These are phyloP conservation scores for Bos javanicus DNA, from an alignment of 2,113 vertebrate species.

Conservation along the genomic window DNA sequence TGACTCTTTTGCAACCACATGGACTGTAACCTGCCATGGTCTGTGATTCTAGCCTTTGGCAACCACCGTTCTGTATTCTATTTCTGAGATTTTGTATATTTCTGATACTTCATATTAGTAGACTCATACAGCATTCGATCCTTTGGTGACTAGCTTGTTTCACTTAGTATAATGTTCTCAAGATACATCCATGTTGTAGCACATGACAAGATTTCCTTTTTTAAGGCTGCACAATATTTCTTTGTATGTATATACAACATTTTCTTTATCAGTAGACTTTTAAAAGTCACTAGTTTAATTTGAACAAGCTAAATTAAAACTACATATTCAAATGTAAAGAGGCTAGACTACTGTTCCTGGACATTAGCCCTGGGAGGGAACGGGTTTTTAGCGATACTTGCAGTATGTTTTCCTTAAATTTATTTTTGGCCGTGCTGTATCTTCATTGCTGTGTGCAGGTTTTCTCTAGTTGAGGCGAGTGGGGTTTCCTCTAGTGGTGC, in stretches of 20 bases:
- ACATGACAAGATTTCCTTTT: background rate
- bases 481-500: background rate
- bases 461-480: background rate
- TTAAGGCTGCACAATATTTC: background rate
- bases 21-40: background rate
- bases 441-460: background rate
- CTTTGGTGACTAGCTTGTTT: background rate
- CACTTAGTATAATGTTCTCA: background rate
- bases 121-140: background rate
- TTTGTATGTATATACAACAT: background rate
- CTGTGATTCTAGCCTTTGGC: background rate
- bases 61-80: background rate
- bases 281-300: background rate
- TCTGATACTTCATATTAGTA: background rate
- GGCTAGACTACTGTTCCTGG: background rate
- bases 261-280: background rate
- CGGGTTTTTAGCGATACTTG: background rate
- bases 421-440: background rate
- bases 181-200: background rate
- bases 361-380: background rate
- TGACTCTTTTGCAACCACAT: background rate
- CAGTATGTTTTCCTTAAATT: background rate
- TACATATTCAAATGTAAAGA: background rate
- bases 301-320: background rate
- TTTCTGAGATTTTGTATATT: background rate